Conservation (phyloP, 2,888 invertebrate genomes). For the Eristalinus sepulchralis region DNA sequence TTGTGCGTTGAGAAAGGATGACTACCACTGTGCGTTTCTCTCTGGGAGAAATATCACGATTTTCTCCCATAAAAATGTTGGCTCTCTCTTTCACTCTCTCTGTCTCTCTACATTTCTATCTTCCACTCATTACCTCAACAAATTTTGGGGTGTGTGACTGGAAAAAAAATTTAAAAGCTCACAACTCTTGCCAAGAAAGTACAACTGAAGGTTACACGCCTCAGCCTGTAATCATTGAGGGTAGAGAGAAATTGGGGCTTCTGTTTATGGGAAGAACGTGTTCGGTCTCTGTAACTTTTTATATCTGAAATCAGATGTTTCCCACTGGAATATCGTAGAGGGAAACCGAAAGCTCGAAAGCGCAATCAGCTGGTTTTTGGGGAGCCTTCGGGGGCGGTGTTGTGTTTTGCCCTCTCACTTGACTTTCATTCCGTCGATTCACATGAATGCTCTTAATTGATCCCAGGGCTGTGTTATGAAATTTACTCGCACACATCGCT, state of each 20-base stretch:
- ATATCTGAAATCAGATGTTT: slow-evolving; percentile 44
- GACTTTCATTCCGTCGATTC: slow-evolving; percentile 8
- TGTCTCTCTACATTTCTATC: background rate
- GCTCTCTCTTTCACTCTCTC: no score
- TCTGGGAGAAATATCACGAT: background rate
- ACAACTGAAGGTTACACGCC: slow-evolving; percentile 61
- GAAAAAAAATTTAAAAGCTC: slow-evolving; percentile 40
- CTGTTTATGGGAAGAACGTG: slow-evolving; percentile 27
- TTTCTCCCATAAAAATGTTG: background rate
- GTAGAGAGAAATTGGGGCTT: background rate
- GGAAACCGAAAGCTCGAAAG: background rate
- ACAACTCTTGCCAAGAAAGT: slow-evolving; percentile 52
- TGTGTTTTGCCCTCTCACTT: background rate
- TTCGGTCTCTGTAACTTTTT: slow-evolving; percentile 26
- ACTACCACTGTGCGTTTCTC: slow-evolving; percentile 41
- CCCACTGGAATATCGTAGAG: slow-evolving; percentile 60
- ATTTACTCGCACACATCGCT: background rate
- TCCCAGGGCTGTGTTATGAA: slow-evolving; percentile 47
- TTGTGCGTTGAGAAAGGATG: slow-evolving; percentile 57
- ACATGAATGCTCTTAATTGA: slow-evolving; percentile 47
- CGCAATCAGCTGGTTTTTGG: slow-evolving; percentile 41
- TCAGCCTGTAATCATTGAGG: background rate
- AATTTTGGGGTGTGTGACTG: slow-evolving; percentile 63
- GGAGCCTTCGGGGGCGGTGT: background rate
- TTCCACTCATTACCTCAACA: slow-evolving; percentile 48